phyloP scores from a whole-genome alignment of 2,113 vertebrate species.

The Chrysochloris asiatica region DNA sequence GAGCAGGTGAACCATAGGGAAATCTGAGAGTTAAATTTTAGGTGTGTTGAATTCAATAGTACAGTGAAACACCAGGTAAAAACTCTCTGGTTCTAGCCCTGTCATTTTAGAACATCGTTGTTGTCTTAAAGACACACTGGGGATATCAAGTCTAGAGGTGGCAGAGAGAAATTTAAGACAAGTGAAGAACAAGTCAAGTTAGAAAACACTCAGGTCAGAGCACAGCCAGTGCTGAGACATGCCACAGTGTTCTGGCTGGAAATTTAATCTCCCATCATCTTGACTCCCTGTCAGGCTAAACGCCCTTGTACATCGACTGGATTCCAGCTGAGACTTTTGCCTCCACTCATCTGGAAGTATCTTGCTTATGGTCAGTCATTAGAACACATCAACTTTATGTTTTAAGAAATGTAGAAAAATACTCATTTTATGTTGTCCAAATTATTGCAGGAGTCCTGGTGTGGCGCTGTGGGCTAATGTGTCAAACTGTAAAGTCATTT shows the following conservation, averaged over 20 bases:
- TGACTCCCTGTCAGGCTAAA: not conserved
- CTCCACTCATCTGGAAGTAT: not conserved
- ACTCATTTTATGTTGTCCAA: not conserved
- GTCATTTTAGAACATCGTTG: not conserved
- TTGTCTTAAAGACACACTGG: not conserved
- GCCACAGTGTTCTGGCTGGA: not conserved
- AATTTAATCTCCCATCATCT: not conserved
- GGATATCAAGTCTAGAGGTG: not conserved
- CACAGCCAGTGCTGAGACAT: not conserved
- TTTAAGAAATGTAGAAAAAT: not conserved
- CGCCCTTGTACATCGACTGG: not conserved
- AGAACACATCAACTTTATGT: not conserved
- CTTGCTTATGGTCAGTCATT: not conserved
- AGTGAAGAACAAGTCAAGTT: not conserved
- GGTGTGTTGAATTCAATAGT: not conserved
- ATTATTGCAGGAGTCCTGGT: too few relatives aligned
- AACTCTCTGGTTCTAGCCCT: not conserved
- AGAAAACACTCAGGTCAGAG: not conserved
- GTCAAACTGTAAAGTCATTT: too few relatives aligned
- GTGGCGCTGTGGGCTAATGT: too few relatives aligned
- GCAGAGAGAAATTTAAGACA: conserved; percentile 3
- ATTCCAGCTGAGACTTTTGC: not conserved
- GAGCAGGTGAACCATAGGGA: not conserved
- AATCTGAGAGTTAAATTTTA: not conserved
- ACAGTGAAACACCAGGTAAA: not conserved